Evolutionary conservation across 2,113 vertebrate species (phyloP), one percentile per base, ranked within the genome.

Genomic region (Tenebrosternarchus preto): DNA sequence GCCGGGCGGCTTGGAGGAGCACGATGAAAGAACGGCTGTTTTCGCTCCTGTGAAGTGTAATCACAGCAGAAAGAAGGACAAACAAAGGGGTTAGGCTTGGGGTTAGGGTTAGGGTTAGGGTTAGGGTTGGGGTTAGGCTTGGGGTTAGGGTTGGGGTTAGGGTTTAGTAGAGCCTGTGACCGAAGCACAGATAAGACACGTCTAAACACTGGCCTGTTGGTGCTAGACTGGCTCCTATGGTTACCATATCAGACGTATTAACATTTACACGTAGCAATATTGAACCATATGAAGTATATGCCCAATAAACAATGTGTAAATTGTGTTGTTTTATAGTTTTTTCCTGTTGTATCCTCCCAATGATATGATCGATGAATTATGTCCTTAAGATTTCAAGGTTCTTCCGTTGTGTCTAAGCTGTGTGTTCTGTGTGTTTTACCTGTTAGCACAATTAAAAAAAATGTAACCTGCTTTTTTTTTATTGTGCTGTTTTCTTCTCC

Each of bases 401-500:
- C 25, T 7, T 55, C 33, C 6, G 2, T 36, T 4, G 4, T 25
- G 4, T 29, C 8, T 27, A 31, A 17, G 24, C 7, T n/a, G n/a
- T n/a, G n/a, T n/a, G n/a, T n/a, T n/a, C n/a, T n/a, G 15, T 29
- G 24, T 36, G 27, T 20, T 70, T 43, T 59, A 56, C 31, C 27
- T 57, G 46, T 36, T 53, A 53, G 27, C 29, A 16, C 76, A 67
- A 61, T n/a, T 67, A 55, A 82, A 55, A 75, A 15, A 24, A 17
- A 1, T 46, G 3, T 64, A 73, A 81, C 39, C 59, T n/a, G n/a
- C n/a, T n/a, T n/a, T 27, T 82, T 31, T 29, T 33, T 50, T 43
- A 43, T n/a, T 19, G 22, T 53, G 25, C 39, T 46, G 5, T 27
- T 56, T 29, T 69, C 75, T 67, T 84, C 55, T 64, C 80, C 95